Base-by-base conservation (phyloP, 2,113 vertebrate species). In the Mus spicilegus region DNA sequence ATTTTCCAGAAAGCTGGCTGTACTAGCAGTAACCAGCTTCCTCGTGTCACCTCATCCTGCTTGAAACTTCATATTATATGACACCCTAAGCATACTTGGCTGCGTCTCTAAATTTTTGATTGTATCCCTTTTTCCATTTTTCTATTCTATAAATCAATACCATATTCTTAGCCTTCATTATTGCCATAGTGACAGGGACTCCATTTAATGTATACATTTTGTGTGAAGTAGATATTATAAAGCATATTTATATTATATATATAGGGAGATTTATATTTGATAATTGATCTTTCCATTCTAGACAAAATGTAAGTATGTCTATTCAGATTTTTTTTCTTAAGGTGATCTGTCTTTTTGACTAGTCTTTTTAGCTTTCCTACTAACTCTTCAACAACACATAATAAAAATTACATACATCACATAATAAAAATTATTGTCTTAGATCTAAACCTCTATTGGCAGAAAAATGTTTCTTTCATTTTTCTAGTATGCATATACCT, bases 191-290 rank as follows among this genome's bases (percentile, higher is more conserved):
- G 63, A 33, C 51, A 89, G 54, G 28, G 17, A 56, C 56, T 69
- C 1, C 65, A 82, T 46, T 63, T 54, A 77, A 70, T 26, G 0
- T 65, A 65, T 17, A 87, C n/a, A 85, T 77, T 80, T 80, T 76
- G 33, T 82, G 56, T 65, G 51, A 82, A 87, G 8, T 46, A 90
- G 75, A 46, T 10, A 19, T 87, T 73, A 54, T 56, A 81, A 87
- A 72, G 67, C 46, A 39, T 13, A 65, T 76, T 73, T 58, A 86
- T n/a, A n/a, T n/a, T n/a, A n/a, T n/a, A n/a, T n/a, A n/a, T n/a
- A n/a, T n/a, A 67, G 13, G 13, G 9, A 90, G 26, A 61, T 75
- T 94, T 94, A 72, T 19, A 94, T 93, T 81, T 92, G 80, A 51
- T 46, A 4, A 54, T 11, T 54, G 67, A 13, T 81, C 67, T 86